Evolutionary conservation across 2,888 invertebrate genomes (phyloP).

Genomic region (Protodeltote pygarga): DNA sequence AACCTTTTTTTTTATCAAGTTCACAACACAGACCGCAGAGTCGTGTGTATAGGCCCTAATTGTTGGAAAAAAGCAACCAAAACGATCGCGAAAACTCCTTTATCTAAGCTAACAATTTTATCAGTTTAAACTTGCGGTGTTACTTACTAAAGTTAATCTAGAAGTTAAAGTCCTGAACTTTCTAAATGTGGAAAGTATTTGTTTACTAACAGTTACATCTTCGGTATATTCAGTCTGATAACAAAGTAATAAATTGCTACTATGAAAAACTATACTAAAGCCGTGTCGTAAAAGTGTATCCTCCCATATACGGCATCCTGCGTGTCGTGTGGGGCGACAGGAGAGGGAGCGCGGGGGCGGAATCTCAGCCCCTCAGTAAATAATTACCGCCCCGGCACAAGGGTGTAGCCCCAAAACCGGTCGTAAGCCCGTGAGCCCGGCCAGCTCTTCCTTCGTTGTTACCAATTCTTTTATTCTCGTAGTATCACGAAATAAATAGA

Average conservation of each 20-base stretch:
- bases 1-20: no score
- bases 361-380: slow-evolving; percentile 79
- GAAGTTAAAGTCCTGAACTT: no score
- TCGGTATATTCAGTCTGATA: slow-evolving; percentile 10
- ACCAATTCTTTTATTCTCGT: slow-evolving; percentile 49
- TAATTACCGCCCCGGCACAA: slow-evolving; percentile 74
- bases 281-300: slow-evolving; percentile 43
- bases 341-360: slow-evolving; percentile 58
- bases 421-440: slow-evolving; percentile 41
- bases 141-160: no score
- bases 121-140: no score
- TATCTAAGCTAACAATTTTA: no score
- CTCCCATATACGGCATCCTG: slow-evolving; percentile 35
- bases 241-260: slow-evolving; percentile 11
- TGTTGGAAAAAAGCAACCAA: slow-evolving; percentile 7
- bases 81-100: slow-evolving; percentile 19
- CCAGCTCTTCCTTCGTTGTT: slow-evolving; percentile 43
- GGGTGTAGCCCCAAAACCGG: slow-evolving; percentile 68
- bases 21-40: no score
- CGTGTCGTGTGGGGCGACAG: slow-evolving; percentile 48
- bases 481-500: slow-evolving; percentile 45
- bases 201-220: slow-evolving; percentile 3
- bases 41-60: no score
- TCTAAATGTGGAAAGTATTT: no score
- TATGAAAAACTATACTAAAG: slow-evolving; percentile 35